Evolutionary conservation across 2,888 invertebrate species (phyloP), one percentile per base, ranked within the genome.

Genomic region (Scaeva pyrastri): DNA sequence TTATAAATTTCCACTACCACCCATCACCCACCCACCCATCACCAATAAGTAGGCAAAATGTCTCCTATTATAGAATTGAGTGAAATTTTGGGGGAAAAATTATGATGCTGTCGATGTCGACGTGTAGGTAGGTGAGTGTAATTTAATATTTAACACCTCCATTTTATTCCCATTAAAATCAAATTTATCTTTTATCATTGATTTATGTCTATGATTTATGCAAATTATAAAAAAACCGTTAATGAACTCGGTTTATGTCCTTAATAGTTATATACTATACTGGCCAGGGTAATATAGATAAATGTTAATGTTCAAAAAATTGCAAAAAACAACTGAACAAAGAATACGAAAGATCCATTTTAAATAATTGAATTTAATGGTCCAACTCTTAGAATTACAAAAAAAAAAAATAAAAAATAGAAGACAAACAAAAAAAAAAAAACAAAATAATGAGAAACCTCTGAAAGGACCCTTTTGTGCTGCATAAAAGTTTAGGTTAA

Each of bases 161-260:
- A 52, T 52, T 68, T 52, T 50, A 68, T 68, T 52, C 21, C 8
- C 68, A 68, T 66, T 68, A 52, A 68, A 68, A 41, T 60, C 14
- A 60, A 60, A 60, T 60, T 60, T 60, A 60, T 60, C 60, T 39
- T n/a, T 21, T 52, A 31, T 19, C 50, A 39, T 68, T 31, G 52
- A 26, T 68, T 66, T 31, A 48, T 36, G 16, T 31, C 14, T 26
- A 11, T 50, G 43, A 68, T 68, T 68, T 68, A 68, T 68, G 50
- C 8, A n/a, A 23, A 21, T 4, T 39, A 26, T n/a, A n/a, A n/a
- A n/a, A n/a, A 23, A 68, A 52, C 50, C 19, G 39, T 68, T 68
- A 68, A 68, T 68, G 52, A 68, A 68, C 68, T 52, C 5, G 23
- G n/a, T 39, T 39, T 8, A 23, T 52, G 23, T 31, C 45, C 45